Percentiles rank a stretch among this genome's conserved stretches.
Evolutionary conservation across 2,888 invertebrate species (phyloP).

Genomic region (Bellardia pandia): DNA sequence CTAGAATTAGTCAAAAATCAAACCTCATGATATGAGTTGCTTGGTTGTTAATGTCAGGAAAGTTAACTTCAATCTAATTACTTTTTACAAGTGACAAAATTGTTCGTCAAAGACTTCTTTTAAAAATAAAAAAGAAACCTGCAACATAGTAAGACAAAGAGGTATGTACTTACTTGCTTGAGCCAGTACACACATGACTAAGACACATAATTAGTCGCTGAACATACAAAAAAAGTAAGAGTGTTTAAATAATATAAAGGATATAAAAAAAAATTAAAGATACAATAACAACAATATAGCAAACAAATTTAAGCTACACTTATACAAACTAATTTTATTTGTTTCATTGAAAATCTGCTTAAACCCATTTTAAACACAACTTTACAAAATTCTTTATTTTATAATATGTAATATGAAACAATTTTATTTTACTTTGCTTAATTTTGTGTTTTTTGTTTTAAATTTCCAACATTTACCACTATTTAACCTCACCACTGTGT

Average conservation of each 20-base stretch:
- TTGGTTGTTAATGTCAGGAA: conserved; percentile 29
- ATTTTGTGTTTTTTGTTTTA: neutral
- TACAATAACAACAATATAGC: neutral
- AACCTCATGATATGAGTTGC: conserved; percentile 9
- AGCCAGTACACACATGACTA: conserved; percentile 17
- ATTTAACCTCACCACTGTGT: neutral
- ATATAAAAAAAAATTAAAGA: conserved; percentile 10
- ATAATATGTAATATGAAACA: neutral
- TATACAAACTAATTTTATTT: neutral
- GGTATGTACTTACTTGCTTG: neutral
- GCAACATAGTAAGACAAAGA: neutral
- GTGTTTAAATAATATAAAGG: neutral
- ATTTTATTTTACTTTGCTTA: neutral
- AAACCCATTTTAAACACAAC: neutral
- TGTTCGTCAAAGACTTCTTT: neutral
- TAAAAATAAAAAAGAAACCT: neutral
- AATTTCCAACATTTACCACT: too few species aligned
- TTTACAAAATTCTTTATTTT: neutral
- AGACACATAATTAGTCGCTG: neutral
- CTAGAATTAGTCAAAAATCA: conserved; percentile 3
- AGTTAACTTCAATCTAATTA: conserved; percentile 63
- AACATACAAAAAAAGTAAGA: neutral
- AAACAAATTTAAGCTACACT: neutral
- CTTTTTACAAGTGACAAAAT: conserved; percentile 25
- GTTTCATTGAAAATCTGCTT: neutral